Evolutionary conservation across 2,888 invertebrate species (phyloP), one percentile per base, ranked within the genome.

Genomic region (Lepetodrilus schrolli): DNA sequence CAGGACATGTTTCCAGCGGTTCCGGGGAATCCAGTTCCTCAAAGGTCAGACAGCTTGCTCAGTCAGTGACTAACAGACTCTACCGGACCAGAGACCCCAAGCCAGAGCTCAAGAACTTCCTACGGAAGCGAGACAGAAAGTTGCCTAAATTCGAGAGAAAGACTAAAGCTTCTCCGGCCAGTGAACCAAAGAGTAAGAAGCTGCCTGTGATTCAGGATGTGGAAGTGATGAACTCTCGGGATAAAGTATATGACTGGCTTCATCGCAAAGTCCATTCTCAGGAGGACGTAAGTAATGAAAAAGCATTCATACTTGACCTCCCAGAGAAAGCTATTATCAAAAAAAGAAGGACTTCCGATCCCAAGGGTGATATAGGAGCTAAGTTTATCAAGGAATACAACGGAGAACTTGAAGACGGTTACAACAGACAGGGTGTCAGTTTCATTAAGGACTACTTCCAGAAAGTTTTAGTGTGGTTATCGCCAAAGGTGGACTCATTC

Each of bases 191-290:
- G 1, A 48, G 21, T 17, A 58, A 8, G 13, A 30, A n/a, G 30
- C 2, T 34, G 7, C 7, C 17, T 13, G 58, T n/a, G 26, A 4
- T 26, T 3, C 30, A 23, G 2, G 21, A 13, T n/a, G 30, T 58
- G 58, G 58, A 26, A 17, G 17, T 30, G 26, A n/a, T 30, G 34
- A 43, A 17, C 17, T 5, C 17, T 13, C 58, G n/a, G 26, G 23
- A 30, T 23, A 58, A 58, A 30, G 58, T 58, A 30, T 58, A 58
- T 17, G 58, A 58, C n/a, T 58, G 58, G 58, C 26, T 58, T 2
- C 23, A 30, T 30, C 58, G 58, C n/a, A 58, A 34, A 58, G 58
- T 30, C 17, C 23, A n/a, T 13, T 58, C 58, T 3, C 26, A 23
- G 10, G 58, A 58, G 17, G 30, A 58, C 30, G 5, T 58, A 3